These are phyloP conservation scores for Egretta garzetta DNA, from an alignment of 2,113 vertebrate genomes.

Conservation along the genomic window DNA sequence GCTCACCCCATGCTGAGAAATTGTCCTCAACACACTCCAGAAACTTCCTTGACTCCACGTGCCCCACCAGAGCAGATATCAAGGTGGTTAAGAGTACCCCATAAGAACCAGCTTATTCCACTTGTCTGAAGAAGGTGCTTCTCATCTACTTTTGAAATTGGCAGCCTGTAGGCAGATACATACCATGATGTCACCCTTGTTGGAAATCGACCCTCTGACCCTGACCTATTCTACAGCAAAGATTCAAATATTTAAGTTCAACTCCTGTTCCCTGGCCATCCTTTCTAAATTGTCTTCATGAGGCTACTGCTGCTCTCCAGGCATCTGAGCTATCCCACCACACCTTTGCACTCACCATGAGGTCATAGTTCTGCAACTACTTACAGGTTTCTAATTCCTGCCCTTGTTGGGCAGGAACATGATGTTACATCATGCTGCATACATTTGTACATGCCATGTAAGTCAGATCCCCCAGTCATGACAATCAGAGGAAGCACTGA, in stretches of 20 bases:
- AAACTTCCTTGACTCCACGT: not conserved
- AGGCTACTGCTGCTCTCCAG: not conserved
- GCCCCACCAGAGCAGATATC: not conserved
- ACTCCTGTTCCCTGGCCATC: not conserved
- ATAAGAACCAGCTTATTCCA: not conserved
- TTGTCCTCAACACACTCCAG: not conserved
- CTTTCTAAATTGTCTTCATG: not conserved
- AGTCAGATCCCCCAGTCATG: not conserved
- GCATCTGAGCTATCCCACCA: not conserved
- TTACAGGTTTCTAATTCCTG: not conserved
- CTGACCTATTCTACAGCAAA: not conserved
- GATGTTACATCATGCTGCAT: not conserved
- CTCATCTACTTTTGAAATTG: not conserved
- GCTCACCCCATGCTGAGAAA: not conserved
- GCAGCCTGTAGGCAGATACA: not conserved
- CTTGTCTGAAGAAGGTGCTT: not conserved
- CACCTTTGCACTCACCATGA: not conserved
- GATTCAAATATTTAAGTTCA: not conserved
- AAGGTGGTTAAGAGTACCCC: not conserved
- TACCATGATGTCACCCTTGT: not conserved
- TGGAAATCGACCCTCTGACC: not conserved
- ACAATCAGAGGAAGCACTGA: not conserved
- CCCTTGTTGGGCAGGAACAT: not conserved
- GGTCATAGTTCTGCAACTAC: rapidly evolving
- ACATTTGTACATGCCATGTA: not conserved